Evolutionary conservation across 2,113 vertebrate genomes (phyloP).

Genomic region (Vimba vimba): DNA sequence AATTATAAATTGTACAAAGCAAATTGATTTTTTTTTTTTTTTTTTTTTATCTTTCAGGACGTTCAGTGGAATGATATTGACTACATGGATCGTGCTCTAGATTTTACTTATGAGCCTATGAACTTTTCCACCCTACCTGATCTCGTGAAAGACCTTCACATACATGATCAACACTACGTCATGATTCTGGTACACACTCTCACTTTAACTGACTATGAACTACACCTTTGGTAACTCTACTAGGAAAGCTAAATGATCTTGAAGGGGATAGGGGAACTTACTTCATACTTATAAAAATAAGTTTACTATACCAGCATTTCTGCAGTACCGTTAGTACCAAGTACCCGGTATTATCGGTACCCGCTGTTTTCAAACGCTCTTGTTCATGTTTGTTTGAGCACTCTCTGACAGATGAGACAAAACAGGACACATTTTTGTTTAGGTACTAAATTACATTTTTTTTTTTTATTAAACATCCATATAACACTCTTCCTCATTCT

Average conservation of each 20-base stretch:
- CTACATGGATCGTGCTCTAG: constrained; percentile 85
- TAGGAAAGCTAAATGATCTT: neutral
- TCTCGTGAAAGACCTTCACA: constrained; percentile 78
- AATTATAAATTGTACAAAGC: neutral
- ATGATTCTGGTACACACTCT: constrained; percentile 81
- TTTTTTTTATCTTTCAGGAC: constrained; percentile 73
- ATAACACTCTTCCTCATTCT: neutral
- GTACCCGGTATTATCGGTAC: too few species aligned
- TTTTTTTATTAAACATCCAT: neutral
- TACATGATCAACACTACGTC: constrained; percentile 76
- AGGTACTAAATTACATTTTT: too few species aligned
- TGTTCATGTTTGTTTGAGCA: too few species aligned
- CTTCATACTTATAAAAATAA: neutral
- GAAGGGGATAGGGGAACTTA: neutral
- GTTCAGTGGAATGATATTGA: constrained; percentile 84
- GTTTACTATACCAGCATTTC: too few species aligned
- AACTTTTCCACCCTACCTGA: constrained; percentile 79
- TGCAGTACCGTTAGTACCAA: too few species aligned
- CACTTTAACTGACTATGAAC: neutral
- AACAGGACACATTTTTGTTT: too few species aligned
- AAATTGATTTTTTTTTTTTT: too few species aligned
- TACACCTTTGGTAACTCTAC: neutral
- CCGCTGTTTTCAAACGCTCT: too few species aligned
- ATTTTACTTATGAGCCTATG: constrained; percentile 81
- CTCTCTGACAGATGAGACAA: too few species aligned